A percentile compares a stretch with the other conserved stretches of the same genome.
Evolutionary conservation across 2,888 invertebrate genomes (phyloP).

Genomic region (Hypena proboscidalis): DNA sequence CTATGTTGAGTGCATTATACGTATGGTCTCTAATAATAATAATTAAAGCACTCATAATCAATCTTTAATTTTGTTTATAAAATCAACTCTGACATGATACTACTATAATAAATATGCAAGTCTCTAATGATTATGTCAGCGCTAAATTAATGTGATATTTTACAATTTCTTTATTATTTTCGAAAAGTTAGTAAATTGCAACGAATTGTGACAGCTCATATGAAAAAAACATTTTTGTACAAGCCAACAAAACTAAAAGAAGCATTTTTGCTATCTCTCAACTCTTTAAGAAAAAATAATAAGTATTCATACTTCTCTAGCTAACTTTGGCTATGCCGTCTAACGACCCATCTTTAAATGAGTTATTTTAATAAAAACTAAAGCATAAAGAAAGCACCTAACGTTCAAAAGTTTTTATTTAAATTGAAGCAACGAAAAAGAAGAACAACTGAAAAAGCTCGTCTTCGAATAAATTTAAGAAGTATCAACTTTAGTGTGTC

Average conservation of each 20-base stretch:
- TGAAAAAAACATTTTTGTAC: slow-evolving; percentile 32
- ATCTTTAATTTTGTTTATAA: slow-evolving; percentile 75
- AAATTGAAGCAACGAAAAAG: slow-evolving; percentile 58
- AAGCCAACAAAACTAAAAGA: slow-evolving; percentile 45
- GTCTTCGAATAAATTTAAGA: slow-evolving; percentile 61
- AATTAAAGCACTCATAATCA: slow-evolving; percentile 80
- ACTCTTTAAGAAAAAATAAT: slow-evolving; percentile 48
- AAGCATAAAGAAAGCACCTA: slow-evolving; percentile 81
- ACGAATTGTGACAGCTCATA: slow-evolving; percentile 45
- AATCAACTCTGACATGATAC: slow-evolving; percentile 69
- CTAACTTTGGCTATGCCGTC: slow-evolving; percentile 84
- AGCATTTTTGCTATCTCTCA: slow-evolving; percentile 39
- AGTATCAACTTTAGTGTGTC: slow-evolving; percentile 76
- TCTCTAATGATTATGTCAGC: slow-evolving; percentile 77
- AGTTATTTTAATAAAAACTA: slow-evolving; percentile 65
- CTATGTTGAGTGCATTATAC: slow-evolving; percentile 76
- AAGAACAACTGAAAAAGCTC: slow-evolving; percentile 53
- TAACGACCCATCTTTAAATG: slow-evolving; percentile 63
- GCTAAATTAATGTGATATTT: slow-evolving; percentile 71
- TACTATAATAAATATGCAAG: slow-evolving; percentile 74
- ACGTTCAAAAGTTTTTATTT: slow-evolving; percentile 57
- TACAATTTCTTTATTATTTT: slow-evolving; percentile 57
- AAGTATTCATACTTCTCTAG: slow-evolving; percentile 77
- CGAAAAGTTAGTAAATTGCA: slow-evolving; percentile 61
- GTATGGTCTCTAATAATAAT: slow-evolving; percentile 74